Evolutionary conservation across 2,113 vertebrate species (phyloP).

Genomic region (Xiphophorus couchianus): DNA sequence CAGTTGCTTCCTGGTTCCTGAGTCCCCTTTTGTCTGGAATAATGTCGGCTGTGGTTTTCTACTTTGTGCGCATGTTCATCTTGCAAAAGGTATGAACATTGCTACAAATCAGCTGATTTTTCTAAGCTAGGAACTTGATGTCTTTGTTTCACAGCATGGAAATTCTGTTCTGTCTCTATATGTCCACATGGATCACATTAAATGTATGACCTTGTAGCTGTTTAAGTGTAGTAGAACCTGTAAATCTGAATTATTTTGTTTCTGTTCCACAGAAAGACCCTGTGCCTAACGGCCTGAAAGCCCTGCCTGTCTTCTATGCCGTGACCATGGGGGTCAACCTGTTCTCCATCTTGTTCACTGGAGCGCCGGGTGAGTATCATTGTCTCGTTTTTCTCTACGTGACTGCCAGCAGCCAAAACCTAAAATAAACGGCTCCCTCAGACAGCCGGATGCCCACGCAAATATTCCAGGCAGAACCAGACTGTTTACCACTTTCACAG

Average conservation of each 20-base stretch:
- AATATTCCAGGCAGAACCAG: conserved; percentile 66
- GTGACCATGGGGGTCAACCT: conserved; percentile 93
- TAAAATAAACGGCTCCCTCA: conserved; percentile 71
- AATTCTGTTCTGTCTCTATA: not conserved
- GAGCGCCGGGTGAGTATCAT: conserved; percentile 90
- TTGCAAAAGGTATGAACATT: conserved; percentile 87
- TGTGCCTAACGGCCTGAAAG: conserved; percentile 92
- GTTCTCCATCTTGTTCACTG: conserved; percentile 95
- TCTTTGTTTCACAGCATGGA: not conserved
- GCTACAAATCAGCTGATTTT: not conserved
- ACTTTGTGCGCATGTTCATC: conserved; percentile 90
- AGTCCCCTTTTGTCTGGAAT: conserved; percentile 95
- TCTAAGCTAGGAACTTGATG: not conserved
- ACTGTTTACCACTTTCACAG: conserved; percentile 70
- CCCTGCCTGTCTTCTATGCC: conserved; percentile 94
- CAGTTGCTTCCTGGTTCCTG: conserved; percentile 97
- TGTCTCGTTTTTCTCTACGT: conserved; percentile 59
- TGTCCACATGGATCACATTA: not conserved
- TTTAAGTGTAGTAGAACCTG: not conserved
- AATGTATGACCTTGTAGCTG: not conserved
- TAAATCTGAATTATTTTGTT: conserved; percentile 25
- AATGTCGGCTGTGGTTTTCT: conserved; percentile 94
- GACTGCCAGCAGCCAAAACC: conserved; percentile 62
- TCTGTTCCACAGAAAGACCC: conserved; percentile 86
- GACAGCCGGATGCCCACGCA: conserved; percentile 68